Base-by-base conservation (phyloP, 2,888 invertebrate species). In the Carpatolechia fugitivella region DNA sequence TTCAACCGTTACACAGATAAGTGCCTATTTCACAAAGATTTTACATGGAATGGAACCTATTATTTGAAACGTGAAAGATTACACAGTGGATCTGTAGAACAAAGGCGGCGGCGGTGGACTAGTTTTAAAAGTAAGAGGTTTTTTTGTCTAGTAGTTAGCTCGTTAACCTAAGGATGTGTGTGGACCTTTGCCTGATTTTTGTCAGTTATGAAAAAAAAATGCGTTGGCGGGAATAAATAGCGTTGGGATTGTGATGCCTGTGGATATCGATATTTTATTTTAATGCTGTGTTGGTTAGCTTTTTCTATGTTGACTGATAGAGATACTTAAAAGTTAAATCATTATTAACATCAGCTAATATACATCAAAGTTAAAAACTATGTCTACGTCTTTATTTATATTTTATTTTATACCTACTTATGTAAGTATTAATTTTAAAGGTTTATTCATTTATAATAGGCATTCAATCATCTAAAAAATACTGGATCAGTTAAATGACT, bases 41-140 rank as follows among this genome's bases (percentile, higher is more conserved):
- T 24, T 3, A 11, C 33, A 33, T n/a, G 10, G 5, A 33, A 33
- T n/a, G 10, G 5, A 33, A 14, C 14, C 36, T 36, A 36, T 14
- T 14, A 40, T 40, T 18, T 40, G 5, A 3, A 40, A 16, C 18
- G 6, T 40, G 40, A 16, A 16, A 16, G 14, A 8, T 7, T 40
- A 18, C 4, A 40, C 44, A 20, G 11, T 11, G 24, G 40, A 44
- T 33, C 33, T 33, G 10, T 63, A 69, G 76, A 82, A 82, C 81
- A 82, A 83, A 82, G 81, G 65, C 62, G 56, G 57, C 58, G 65
- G 65, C 78, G 76, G 65, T 78, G 76, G 81, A 81, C 81, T 80
- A 77, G 80, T 80, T 84, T 79, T 59, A 74, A 78, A 78, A 76
- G 77, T 77, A 73, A 72, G 71, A 69, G 58, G 68, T 69, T 71